Evolutionary conservation across 2,888 invertebrate genomes (phyloP), one percentile per base, ranked within the genome.

Genomic region (Hyposoter dolosus): DNA sequence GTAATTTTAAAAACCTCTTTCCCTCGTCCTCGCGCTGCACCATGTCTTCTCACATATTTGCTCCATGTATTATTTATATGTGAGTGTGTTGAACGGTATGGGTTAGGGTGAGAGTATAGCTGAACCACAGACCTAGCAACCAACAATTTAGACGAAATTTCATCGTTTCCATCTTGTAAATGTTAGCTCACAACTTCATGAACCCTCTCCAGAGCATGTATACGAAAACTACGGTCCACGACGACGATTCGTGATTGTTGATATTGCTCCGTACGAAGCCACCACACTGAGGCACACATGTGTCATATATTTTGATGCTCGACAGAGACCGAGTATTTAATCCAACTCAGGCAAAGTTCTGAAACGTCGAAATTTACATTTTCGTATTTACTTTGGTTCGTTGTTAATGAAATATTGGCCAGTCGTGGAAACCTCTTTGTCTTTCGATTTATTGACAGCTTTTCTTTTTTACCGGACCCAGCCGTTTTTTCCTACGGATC

Each of bases 81-180:
- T 28, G 60, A 60, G 60, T 60, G 28, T 60, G 60, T 28, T 5
- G 40, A 40, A 40, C 40, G 5, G 60, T 15, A 60, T 28, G 60
- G 12, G 60, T 15, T 15, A 1, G 28, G 3, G n/a, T 53, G 35
- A 40, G 35, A 40, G 19, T 50, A n/a, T n/a, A 43, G 23, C 17
- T 35, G 40, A 56, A 78, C 45, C 28, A n/a, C 53, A 12, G 15
- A 74, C 60, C 56, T 47, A 40, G 32, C 56, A 80, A 77, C 76
- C 65, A 47, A 80, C 76, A 71, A 84, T 84, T 84, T 71, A 17
- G 76, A 76, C 63, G 53, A 84, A 84, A 83, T 84, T 81, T 71
- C 71, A 71, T 56, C 71, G 65, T 81, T 71, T 66, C 78, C 43
- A 60, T 76, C 71, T 65, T 72, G 47, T 23, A 76, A 81, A 80